Evolutionary conservation across 2,797 vertebrate species (phyloP).

Genomic region (Sylvilagus floridanus): DNA sequence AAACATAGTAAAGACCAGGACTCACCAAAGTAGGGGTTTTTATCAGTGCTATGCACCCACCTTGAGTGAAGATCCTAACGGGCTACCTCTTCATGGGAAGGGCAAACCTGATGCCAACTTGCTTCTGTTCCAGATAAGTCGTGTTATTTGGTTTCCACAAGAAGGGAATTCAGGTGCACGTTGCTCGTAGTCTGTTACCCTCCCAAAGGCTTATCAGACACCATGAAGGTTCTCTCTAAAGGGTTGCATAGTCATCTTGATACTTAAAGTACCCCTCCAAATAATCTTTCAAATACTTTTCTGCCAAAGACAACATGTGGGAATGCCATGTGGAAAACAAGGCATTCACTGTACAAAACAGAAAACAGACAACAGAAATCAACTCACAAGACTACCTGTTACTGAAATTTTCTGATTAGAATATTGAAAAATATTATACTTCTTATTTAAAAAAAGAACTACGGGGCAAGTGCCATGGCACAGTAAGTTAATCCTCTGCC

Average conservation of each 20-base stretch:
- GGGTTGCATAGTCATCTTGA: neutral
- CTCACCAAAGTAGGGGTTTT: neutral
- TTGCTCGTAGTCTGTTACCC: neutral
- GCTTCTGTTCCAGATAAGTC: neutral
- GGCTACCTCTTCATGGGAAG: neutral
- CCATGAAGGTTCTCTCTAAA: neutral
- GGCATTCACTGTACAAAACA: neutral
- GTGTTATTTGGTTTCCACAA: neutral
- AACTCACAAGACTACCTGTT: neutral
- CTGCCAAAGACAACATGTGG: neutral
- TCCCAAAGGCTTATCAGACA: neutral
- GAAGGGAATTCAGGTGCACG: neutral
- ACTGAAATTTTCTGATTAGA: neutral
- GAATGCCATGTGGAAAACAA: neutral
- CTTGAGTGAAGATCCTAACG: neutral
- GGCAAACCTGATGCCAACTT: neutral
- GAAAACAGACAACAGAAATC: neutral
- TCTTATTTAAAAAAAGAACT: neutral
- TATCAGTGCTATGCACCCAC: accelerated
- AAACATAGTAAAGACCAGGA: neutral
- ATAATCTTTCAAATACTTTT: conserved; percentile 23
- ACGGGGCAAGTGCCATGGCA: too few species aligned
- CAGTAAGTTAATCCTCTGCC: too few species aligned
- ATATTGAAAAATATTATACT: neutral
- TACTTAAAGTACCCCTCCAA: neutral